These are phyloP conservation scores for Clistopyga incitator DNA, from an alignment of 2,888 invertebrate genomes.

Conservation along the genomic window DNA sequence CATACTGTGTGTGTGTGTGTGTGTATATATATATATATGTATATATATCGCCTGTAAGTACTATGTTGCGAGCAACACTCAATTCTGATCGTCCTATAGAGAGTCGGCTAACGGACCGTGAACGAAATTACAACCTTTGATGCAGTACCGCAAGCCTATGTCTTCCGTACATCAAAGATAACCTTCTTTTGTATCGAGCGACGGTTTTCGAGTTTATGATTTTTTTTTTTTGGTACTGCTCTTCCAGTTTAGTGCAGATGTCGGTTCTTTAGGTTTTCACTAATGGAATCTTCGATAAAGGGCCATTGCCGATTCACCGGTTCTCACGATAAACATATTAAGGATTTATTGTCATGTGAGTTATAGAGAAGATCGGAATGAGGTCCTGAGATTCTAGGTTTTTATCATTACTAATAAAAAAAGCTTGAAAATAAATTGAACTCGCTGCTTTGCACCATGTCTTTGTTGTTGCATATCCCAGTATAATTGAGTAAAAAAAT, in stretches of 20 bases:
- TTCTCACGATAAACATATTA: neutral
- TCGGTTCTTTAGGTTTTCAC: neutral
- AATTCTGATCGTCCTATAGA: neutral
- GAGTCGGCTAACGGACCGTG: neutral
- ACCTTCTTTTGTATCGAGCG: neutral
- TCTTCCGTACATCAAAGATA: constrained; percentile 1
- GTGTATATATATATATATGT: too few species aligned
- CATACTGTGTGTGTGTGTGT: too few species aligned
- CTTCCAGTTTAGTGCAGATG: neutral
- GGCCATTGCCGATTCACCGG: neutral
- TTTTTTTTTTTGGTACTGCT: neutral
- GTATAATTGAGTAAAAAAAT: neutral
- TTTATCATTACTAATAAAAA: too few species aligned
- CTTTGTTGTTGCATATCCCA: neutral
- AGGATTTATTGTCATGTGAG: too few species aligned
- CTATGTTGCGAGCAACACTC: constrained; percentile 8
- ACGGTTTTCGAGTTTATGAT: neutral
- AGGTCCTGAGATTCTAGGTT: too few species aligned
- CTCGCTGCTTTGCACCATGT: too few species aligned
- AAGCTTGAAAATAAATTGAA: too few species aligned
- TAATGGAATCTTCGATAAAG: neutral
- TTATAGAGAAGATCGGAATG: too few species aligned
- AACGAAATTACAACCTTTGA: neutral
- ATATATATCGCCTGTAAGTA: constrained; percentile 1
- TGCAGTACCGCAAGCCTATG: neutral